phyloP scores from a whole-genome alignment of 1,140 invertebrate genomes.

The Bombus cullumanus region DNA sequence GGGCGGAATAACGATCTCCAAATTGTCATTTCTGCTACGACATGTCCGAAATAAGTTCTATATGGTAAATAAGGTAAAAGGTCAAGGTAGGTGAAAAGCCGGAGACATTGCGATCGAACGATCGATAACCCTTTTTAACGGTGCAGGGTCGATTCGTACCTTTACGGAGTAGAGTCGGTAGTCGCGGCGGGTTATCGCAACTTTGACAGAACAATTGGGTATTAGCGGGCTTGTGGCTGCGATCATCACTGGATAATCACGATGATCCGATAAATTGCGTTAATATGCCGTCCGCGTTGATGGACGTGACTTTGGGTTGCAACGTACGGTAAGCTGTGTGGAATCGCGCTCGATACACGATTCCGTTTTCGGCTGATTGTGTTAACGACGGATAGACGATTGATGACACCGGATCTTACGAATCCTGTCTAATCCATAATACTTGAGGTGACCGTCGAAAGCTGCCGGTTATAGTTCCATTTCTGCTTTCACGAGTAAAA shows the following conservation, averaged over 20 bases:
- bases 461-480: neutral
- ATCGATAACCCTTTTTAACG: neutral
- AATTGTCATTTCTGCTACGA: too few relatives aligned
- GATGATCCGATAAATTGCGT: conserved; percentile 30
- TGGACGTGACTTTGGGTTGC: neutral
- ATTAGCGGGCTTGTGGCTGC: conserved; percentile 11
- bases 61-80: too few relatives aligned
- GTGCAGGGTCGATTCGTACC: neutral
- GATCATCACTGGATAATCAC: conserved; percentile 28
- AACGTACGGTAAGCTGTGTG: neutral
- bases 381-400: neutral
- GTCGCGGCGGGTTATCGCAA: neutral
- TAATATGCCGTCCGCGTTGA: conserved; percentile 6
- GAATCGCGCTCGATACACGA: neutral
- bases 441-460: neutral
- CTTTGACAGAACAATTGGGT: conserved; percentile 28
- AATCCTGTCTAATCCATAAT: neutral
- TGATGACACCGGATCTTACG: neutral
- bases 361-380: neutral
- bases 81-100: too few relatives aligned
- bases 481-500: neutral
- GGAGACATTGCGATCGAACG: neutral
- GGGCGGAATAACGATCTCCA: too few relatives aligned
- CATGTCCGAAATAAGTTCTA: too few relatives aligned
- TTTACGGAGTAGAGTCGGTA: too few relatives aligned